These are phyloP conservation scores for Lydus trimaculatus DNA, from an alignment of 2,888 invertebrate genomes.

Conservation along the genomic window DNA sequence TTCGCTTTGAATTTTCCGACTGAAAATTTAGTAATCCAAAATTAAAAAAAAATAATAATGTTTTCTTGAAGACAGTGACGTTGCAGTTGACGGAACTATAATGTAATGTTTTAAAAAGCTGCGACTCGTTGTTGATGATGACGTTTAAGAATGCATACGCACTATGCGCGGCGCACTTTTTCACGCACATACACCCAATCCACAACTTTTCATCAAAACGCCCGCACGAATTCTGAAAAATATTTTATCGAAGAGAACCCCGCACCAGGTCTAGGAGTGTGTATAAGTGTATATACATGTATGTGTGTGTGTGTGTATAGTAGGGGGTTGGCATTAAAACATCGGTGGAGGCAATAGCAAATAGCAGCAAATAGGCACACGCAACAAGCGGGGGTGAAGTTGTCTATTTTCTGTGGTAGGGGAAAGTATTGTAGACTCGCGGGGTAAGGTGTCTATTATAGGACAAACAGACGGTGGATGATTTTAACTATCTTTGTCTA, in stretches of 20 bases:
- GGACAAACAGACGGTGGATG: constrained; percentile 39
- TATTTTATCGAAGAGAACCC: constrained; percentile 53
- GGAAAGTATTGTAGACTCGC: constrained; percentile 43
- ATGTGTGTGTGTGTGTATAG: no score
- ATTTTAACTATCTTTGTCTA: constrained; percentile 36
- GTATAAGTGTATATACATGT: no score
- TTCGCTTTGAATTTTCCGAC: neutral
- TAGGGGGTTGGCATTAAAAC: constrained; percentile 47
- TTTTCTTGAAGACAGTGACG: constrained; percentile 28
- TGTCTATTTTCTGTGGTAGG: constrained; percentile 45
- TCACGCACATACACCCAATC: constrained; percentile 47
- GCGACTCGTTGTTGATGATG: constrained; percentile 28
- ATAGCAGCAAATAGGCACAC: constrained; percentile 47
- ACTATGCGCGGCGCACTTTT: constrained; percentile 51
- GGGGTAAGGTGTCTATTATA: constrained; percentile 53
- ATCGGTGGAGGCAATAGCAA: constrained; percentile 17
- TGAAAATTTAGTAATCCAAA: neutral
- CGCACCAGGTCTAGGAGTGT: constrained; percentile 42
- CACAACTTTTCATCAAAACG: constrained; percentile 59
- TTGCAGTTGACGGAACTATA: constrained; percentile 44
- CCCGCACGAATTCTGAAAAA: constrained; percentile 60
- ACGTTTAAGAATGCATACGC: constrained; percentile 45
- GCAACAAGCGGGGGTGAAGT: constrained; percentile 56
- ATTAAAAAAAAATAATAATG: no score
- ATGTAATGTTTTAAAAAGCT: constrained; percentile 39